Conservation (phyloP, 2,888 invertebrate genomes). For the Amiota communis region DNA sequence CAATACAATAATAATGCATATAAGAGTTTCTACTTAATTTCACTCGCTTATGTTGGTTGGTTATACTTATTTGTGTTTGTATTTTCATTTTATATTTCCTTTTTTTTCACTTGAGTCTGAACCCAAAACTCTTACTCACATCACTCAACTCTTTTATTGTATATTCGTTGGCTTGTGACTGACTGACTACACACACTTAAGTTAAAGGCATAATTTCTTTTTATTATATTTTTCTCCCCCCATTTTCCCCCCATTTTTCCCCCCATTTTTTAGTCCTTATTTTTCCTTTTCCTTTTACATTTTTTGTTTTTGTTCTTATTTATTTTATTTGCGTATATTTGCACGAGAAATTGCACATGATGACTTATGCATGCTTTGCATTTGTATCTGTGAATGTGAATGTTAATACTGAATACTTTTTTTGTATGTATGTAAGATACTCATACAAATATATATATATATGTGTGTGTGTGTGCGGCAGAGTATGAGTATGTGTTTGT, state of each 20-base stretch:
- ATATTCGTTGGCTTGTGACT: neutral
- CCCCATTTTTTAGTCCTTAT: neutral
- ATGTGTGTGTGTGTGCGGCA: neutral
- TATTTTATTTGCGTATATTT: slow-evolving; percentile 43
- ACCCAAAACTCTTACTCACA: neutral
- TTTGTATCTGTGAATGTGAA: slow-evolving; percentile 16
- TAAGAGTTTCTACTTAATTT: slow-evolving; percentile 31
- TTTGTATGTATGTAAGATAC: neutral
- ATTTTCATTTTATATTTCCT: neutral
- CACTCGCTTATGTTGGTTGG: slow-evolving; percentile 8
- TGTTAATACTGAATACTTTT: neutral
- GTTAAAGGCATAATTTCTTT: slow-evolving; percentile 29
- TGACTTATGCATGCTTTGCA: slow-evolving; percentile 11
- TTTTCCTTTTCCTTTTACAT: neutral
- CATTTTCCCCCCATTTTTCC: neutral
- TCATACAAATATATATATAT: too few relatives aligned
- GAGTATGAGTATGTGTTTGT: slow-evolving; percentile 25
- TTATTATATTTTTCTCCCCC: slow-evolving; percentile 7
- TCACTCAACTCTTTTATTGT: neutral
- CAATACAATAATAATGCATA: neutral
- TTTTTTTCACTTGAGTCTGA: neutral
- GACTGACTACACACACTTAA: slow-evolving; percentile 12
- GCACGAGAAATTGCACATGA: slow-evolving; percentile 39
- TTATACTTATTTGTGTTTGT: neutral
- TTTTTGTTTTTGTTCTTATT: slow-evolving; percentile 24